These are phyloP conservation scores for Champsocephalus gunnari DNA, from an alignment of 2,797 vertebrate species.

Conservation along the genomic window DNA sequence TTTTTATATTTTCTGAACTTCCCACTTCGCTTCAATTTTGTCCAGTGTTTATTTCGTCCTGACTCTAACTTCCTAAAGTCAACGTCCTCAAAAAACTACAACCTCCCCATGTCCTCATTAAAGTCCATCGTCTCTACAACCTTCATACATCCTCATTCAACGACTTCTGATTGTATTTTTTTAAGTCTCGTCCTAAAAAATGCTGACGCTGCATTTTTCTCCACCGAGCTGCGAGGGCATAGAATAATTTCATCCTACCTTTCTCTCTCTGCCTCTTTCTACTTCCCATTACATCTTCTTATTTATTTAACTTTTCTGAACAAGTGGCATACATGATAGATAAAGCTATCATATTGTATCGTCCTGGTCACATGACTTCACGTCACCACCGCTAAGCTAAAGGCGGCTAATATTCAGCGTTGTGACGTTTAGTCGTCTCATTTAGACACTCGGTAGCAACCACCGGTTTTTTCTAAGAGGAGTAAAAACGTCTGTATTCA, in stretches of 20 bases:
- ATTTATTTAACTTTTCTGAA: too few species aligned
- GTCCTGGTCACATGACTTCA: too few species aligned
- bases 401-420: too few species aligned
- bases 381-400: too few species aligned
- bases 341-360: too few species aligned
- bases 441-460: too few species aligned
- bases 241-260: neutral
- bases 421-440: too few species aligned
- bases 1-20: neutral
- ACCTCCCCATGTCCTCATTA: conserved; percentile 6
- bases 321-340: too few species aligned
- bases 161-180: conserved; percentile 24
- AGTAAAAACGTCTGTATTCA: too few species aligned
- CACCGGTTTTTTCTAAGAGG: too few species aligned
- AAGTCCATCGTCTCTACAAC: conserved; percentile 23
- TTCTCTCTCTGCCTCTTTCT: neutral
- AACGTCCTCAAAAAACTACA: neutral
- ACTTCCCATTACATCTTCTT: too few species aligned
- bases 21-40: neutral
- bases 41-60: neutral
- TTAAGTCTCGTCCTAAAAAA: conserved; percentile 37
- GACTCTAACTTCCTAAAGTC: neutral
- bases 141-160: conserved; percentile 37
- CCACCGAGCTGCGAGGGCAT: conserved; percentile 22
- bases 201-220: conserved; percentile 41